Evolutionary conservation across 2,888 invertebrate genomes (phyloP), one percentile per base, ranked within the genome.

Genomic region (Sepiola atlantica): DNA sequence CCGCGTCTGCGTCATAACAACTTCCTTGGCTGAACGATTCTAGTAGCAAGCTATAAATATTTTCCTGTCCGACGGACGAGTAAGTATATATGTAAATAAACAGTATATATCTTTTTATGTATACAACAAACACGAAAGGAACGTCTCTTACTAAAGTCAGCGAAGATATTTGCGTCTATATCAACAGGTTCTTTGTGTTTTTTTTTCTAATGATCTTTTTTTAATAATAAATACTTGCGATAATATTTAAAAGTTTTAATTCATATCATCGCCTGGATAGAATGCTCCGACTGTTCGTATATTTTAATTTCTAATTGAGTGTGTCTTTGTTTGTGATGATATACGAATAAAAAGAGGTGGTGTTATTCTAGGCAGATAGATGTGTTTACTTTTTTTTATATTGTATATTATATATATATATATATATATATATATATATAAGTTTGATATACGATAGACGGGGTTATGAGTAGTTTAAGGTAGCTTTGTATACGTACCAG

Each of bases 21-120:
- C 77, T 77, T 77, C n/a, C n/a, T 77, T 77, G n/a, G 77, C n/a
- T n/a, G n/a, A 77, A 77, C 77, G 77, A n/a, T n/a, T 77, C n/a
- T 77, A 77, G 77, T 77, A 77, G 77, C 77, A 77, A 32, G 77
- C 77, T 77, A 77, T 77, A 77, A 77, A 77, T 77, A 77, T 77
- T 77, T 45, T 77, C 2, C 12, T 77, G 77, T 14, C 77, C 77
- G 77, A 77, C 77, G 16, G 16, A 77, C 32, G n/a, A 0, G 16
- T 77, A 77, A 77, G 77, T 77, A 77, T 77, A 77, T 77, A n/a
- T 77, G 77, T 77, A 32, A 77, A 32, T 77, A 32, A 14, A 77
- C 1, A 21, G n/a, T 77, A 16, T 8, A 28, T 77, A n/a, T 77
- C 18, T 77, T 32, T 45, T 45, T 45, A 45, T 45, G 45, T 45